Evolutionary conservation across 2,113 vertebrate species (phyloP), one percentile per base, ranked within the genome.

Genomic region (Apeltes quadracus): DNA sequence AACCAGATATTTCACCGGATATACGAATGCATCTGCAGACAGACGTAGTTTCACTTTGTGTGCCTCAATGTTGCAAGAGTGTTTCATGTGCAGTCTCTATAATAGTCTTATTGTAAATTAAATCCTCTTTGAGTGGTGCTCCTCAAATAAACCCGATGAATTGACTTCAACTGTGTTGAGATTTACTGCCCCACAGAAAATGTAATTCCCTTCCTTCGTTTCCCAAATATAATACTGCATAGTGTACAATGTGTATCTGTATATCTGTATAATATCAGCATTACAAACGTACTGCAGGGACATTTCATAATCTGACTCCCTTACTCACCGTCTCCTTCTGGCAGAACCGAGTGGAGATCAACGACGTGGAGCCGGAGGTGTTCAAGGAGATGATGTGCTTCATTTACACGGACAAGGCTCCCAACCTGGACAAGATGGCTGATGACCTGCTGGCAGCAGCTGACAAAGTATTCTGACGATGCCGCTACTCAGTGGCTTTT

Each of bases 321-420:
- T 18, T 29, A 1, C 72, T 20, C 54, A 10, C 16, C 14, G 1
- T 69, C 8, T 61, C 3, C 61, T 25, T 15, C 44, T 13, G 6
- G 58, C 89, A 99, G 98, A 99, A 99, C 84, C 96, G 98, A 0
- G 98, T 99, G 53, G 98, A 99, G 90, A 99, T 99, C 91, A 98
- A 98, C 36, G 98, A 99, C 16, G 97, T 99, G 86, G 98, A 98
- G 83, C 97, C 97, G 3, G 97, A 98, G 88, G 97, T 99, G 53
- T 99, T 99, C 85, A 96, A 97, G 91, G 98, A 99, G 82, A 99
- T 99, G 98, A 99, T 99, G 98, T 97, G 96, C 81, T 99, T 99
- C 91, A 98, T 99, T 73, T 99, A 99, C 83, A 99, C 98, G 20
- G 98, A 97, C 72, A 99, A 97, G 84, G 98, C 98, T 56, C 96